Evolutionary conservation across 1,140 invertebrate species (phyloP).

Genomic region (Trachelipus rathkii): DNA sequence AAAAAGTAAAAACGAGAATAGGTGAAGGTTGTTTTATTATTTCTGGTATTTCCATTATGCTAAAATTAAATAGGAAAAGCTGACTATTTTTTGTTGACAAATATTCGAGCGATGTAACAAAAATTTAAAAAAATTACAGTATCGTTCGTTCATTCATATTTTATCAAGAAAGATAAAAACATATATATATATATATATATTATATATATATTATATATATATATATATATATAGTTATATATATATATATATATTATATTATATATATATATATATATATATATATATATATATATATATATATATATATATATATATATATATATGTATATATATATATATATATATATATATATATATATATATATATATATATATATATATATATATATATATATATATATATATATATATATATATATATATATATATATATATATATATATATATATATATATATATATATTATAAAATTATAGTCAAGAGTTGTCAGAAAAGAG

Average conservation of each 20-base stretch:
- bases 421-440: conserved; percentile 27
- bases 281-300: conserved; percentile 14
- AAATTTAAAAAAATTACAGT: too few relatives aligned
- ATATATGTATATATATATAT: conserved; percentile 6
- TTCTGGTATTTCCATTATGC: too few relatives aligned
- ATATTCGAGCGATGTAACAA: too few relatives aligned
- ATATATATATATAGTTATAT: conserved; percentile 11
- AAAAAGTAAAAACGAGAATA: too few relatives aligned
- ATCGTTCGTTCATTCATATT: too few relatives aligned
- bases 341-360: conserved; percentile 24
- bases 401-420: conserved; percentile 24
- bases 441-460: conserved; percentile 10
- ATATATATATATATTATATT: conserved; percentile 15
- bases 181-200: conserved; percentile 22
- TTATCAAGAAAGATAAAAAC: neutral
- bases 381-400: conserved; percentile 24
- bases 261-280: conserved; percentile 5
- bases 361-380: conserved; percentile 24
- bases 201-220: conserved; percentile 23
- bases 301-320: conserved; percentile 6
- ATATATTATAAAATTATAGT: too few relatives aligned
- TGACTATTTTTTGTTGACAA: too few relatives aligned
- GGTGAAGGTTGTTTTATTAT: too few relatives aligned
- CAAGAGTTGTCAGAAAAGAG: too few relatives aligned
- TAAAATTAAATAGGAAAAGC: too few relatives aligned